These are phyloP conservation scores for Caenorhabditis briggsae DNA, from an alignment of 1,140 invertebrate genomes.

Conservation along the genomic window DNA sequence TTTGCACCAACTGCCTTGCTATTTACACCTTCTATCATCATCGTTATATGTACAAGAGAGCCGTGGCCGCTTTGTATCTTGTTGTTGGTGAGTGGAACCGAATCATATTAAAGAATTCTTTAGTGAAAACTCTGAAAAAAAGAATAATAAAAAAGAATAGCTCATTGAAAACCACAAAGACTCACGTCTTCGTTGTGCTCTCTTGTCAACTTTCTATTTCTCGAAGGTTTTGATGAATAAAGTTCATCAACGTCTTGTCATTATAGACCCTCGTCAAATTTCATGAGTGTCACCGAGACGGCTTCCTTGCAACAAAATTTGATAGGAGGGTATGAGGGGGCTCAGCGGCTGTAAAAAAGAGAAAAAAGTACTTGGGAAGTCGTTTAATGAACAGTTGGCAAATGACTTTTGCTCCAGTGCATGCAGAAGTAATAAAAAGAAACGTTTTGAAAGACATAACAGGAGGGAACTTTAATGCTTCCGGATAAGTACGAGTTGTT, in stretches of 20 bases:
- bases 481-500: slow-evolving; percentile 21
- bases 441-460: neutral
- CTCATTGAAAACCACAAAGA: neutral
- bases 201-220: neutral
- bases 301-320: neutral
- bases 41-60: slow-evolving; percentile 73
- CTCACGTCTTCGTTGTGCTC: neutral
- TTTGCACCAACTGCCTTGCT: slow-evolving; percentile 70
- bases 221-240: neutral
- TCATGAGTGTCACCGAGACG: slow-evolving; percentile 16
- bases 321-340: neutral
- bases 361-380: neutral
- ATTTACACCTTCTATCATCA: slow-evolving; percentile 74
- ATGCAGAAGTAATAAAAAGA: neutral
- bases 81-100: slow-evolving; percentile 68
- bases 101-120: neutral
- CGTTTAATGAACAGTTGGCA: slow-evolving; percentile 35
- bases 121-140: neutral
- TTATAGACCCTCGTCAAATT: neutral
- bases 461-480: neutral
- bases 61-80: slow-evolving; percentile 69
- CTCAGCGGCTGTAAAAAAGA: neutral
- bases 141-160: neutral
- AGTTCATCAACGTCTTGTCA: slow-evolving; percentile 27
- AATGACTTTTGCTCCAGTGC: neutral